Base-by-base conservation (phyloP, 1,140 invertebrate genomes). In the Drosophila orena region DNA sequence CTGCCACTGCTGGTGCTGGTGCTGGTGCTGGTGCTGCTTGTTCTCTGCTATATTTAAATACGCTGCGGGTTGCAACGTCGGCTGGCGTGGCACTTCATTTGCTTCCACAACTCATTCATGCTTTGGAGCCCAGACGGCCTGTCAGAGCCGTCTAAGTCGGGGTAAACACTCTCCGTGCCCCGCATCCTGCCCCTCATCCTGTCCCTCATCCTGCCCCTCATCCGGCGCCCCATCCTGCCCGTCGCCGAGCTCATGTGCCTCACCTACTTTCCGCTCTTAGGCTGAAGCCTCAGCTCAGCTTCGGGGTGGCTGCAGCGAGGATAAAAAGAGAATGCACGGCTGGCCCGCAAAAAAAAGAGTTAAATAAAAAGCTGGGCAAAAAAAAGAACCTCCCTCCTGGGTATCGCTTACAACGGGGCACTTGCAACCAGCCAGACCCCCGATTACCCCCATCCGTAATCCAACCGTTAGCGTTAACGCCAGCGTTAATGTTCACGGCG, bases 81-180 rank as follows among this genome's bases (percentile, higher is more conserved):
- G 54, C 73, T 68, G 68, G 68, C 68, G 69, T 66, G 81, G 88
- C 88, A 91, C 88, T 91, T 91, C 88, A 91, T 91, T 91, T 91
- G 88, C 88, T 91, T 76, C 78, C 88, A 84, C 81, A 91, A 90
- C 88, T 91, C 88, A 91, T 91, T 91, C 88, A 91, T 90, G 81
- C 78, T 90, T 88, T 89, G 84, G 58, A 61, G 62, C 62, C 65
- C 69, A 80, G 72, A 62, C 79, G 49, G 79, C 27, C 65, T 58
- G 78, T 59, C 65, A 77, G 77, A 78, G 73, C 69, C 78, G 64
- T 68, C 83, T 88, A 88, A 88, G 84, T 77, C 56, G 84, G 88
- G 84, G 84, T 89, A 89, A 89, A 89, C 84, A 89, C 80, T 78
- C 73, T 55, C 66, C 42, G 66, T 52, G 52, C 66, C 38, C 30